A percentile compares a stretch with the other conserved stretches of the same genome.
Conservation (phyloP, 2,113 vertebrate genomes). For the Eolophus roseicapilla region DNA sequence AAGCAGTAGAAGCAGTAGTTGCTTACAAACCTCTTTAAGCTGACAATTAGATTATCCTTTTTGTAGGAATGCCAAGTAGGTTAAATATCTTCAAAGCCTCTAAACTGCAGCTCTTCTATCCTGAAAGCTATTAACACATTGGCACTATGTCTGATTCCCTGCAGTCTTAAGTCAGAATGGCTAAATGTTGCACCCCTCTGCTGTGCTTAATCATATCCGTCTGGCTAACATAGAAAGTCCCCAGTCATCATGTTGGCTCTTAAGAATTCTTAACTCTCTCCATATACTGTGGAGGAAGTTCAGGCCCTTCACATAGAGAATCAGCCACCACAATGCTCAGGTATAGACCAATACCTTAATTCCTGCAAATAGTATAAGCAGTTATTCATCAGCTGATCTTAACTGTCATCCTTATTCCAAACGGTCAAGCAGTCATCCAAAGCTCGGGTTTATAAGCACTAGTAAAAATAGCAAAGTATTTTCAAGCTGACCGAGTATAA, state of each 20-base stretch:
- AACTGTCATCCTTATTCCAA: neutral
- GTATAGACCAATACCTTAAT: neutral
- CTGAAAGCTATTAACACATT: neutral
- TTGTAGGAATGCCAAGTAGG: constrained; percentile 17
- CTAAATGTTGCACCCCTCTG: neutral
- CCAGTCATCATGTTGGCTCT: neutral
- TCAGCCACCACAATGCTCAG: neutral
- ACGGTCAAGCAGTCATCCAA: neutral
- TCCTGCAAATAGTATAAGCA: neutral
- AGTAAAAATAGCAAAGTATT: neutral
- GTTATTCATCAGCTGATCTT: neutral
- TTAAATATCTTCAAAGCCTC: constrained; percentile 32
- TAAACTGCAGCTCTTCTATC: neutral
- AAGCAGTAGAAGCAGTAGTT: neutral
- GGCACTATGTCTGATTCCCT: neutral
- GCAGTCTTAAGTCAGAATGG: neutral
- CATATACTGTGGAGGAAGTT: neutral
- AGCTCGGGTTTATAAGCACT: neutral
- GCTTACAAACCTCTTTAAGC: neutral
- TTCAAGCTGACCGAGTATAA: neutral
- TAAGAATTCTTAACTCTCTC: neutral
- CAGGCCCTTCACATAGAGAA: neutral
- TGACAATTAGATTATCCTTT: constrained; percentile 35
- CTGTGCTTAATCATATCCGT: neutral
- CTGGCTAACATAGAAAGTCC: neutral